Evolutionary conservation across 2,888 invertebrate species (phyloP), one percentile per base, ranked within the genome.

Genomic region (Hydroisotoma schaefferi): DNA sequence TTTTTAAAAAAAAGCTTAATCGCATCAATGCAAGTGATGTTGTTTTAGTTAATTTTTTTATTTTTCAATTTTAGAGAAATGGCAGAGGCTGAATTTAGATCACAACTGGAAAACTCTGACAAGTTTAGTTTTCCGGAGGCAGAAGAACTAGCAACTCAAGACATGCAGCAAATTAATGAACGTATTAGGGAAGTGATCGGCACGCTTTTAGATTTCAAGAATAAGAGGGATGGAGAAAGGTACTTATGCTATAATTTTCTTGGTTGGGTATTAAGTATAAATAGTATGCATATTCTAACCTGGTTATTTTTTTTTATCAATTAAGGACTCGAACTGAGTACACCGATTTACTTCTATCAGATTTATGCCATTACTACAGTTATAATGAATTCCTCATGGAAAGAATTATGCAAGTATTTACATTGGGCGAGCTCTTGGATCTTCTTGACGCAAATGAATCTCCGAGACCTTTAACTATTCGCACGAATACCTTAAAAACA

Each of bases 311-410:
- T 22, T 52, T 43, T 37, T 15, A 53, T 44, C 8, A 15, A 28
- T 3, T 20, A 49, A 86, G 88, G 73, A 83, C 86, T 2, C 82
- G 97, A 29, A 80, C 83, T 60, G 94, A 95, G 68, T 97, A 98
- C 75, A 77, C 88, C 18, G 83, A 85, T 0, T 80, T 93, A 52
- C 80, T 99, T 33, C 82, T 82, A 56, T 84, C 84, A 73, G 97
- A 99, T 80, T 81, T 99, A 52, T 95, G 95, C 74, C 81, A 83
- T 26, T 97, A 95, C 77, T 99, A 97, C 80, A 92, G 92, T 75
- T 99, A 99, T 76, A 99, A 99, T 79, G 87, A 89, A 57, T 99
- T 89, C 76, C 79, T 99, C 18, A 95, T 99, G 90, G 87, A 87
- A 71, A 87, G 87, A 74, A 79, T 99, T 1, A 87, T 95, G 85